phyloP scores from a whole-genome alignment of 2,888 invertebrate genomes.

The Automeris io region DNA sequence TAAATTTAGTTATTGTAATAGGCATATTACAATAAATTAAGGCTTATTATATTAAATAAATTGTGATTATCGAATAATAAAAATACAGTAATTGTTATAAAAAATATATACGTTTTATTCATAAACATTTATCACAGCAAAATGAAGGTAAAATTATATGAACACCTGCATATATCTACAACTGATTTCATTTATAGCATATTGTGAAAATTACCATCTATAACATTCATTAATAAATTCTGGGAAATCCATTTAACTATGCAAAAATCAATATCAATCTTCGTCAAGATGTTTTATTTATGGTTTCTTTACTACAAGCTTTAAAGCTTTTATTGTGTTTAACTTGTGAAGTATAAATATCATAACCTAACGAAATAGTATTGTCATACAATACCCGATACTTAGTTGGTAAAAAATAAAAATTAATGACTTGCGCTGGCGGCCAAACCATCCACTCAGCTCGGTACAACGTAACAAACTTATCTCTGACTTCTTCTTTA shows the following conservation, averaged over 20 bases:
- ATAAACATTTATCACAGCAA: conserved; percentile 45
- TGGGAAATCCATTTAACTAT: background rate
- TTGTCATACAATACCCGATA: conserved; percentile 95
- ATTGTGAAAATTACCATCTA: background rate
- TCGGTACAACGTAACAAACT: conserved; percentile 86
- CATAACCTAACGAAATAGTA: conserved; percentile 90
- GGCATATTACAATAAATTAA: too few species aligned
- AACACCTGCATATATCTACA: conserved; percentile 14
- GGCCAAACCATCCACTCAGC: conserved; percentile 98
- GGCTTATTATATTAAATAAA: too few species aligned
- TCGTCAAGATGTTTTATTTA: conserved; percentile 10
- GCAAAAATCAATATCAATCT: background rate
- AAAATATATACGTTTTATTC: conserved; percentile 11
- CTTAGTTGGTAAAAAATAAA: conserved; percentile 89
- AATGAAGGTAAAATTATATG: conserved; percentile 18
- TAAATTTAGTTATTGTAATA: too few species aligned
- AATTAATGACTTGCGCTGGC: conserved; percentile 94
- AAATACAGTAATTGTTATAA: conserved; percentile 14
- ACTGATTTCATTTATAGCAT: background rate
- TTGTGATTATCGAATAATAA: conserved; percentile 16
- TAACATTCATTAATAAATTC: background rate
- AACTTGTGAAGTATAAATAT: conserved; percentile 91
- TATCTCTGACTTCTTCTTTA: conserved; percentile 81
- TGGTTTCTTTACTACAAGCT: conserved; percentile 18
- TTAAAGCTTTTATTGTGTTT: conserved; percentile 74